Percentiles rank a stretch among this genome's conserved stretches.
Conservation (phyloP, 2,888 invertebrate species). For the Epinotia brunnichana region DNA sequence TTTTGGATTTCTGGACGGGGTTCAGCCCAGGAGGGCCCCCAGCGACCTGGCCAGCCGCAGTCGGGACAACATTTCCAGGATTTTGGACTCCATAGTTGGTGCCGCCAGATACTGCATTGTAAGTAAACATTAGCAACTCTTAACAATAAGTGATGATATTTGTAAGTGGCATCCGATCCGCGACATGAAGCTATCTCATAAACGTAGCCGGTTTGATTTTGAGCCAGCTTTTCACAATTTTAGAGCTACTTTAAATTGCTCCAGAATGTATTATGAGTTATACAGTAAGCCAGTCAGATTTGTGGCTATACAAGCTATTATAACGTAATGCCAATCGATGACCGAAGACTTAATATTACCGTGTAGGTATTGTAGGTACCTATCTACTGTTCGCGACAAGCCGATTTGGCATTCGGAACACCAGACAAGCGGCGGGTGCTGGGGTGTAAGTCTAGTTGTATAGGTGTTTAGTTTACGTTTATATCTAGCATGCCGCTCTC, state of each 20-base stretch:
- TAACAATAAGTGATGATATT: slow-evolving; percentile 4
- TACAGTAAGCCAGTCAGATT: neutral
- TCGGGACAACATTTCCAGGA: slow-evolving; percentile 79
- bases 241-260: slow-evolving; percentile 17
- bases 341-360: slow-evolving; percentile 34
- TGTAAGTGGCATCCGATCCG: slow-evolving; percentile 8
- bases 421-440: neutral
- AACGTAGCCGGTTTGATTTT: neutral
- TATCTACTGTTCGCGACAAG: slow-evolving; percentile 42
- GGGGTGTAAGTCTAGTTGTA: slow-evolving; percentile 13
- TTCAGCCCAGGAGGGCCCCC: slow-evolving; percentile 66
- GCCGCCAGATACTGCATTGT: slow-evolving; percentile 83
- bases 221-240: slow-evolving; percentile 12
- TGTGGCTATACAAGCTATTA: neutral
- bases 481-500: slow-evolving; percentile 28
- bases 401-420: slow-evolving; percentile 28
- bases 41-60: slow-evolving; percentile 78
- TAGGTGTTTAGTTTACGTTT: slow-evolving; percentile 8
- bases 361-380: slow-evolving; percentile 41
- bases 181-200: slow-evolving; percentile 20
- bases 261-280: neutral
- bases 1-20: slow-evolving; percentile 67
- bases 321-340: neutral
- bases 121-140: slow-evolving; percentile 59
- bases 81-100: slow-evolving; percentile 81